Percentiles rank a stretch among this genome's conserved stretches.
Conservation (phyloP, 1,140 invertebrate genomes). For the Nephila pilipes region DNA sequence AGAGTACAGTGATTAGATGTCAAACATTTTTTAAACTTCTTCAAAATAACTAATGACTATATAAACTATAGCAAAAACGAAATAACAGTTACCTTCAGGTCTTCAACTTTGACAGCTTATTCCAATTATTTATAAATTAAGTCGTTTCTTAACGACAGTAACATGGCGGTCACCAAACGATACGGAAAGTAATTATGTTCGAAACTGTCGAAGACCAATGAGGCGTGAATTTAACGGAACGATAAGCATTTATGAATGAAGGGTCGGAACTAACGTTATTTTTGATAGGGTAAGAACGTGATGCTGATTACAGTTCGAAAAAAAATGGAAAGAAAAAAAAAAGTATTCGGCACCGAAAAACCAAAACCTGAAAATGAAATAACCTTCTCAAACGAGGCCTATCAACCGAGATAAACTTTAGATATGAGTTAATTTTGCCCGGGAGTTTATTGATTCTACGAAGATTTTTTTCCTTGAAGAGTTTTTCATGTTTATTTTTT, state of each 20-base stretch:
- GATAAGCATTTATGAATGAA: conserved; percentile 66
- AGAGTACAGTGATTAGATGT: too few species aligned
- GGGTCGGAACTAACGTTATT: not conserved
- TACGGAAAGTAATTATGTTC: conserved; percentile 43
- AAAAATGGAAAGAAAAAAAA: not conserved
- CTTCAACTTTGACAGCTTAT: not conserved
- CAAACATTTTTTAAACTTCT: too few species aligned
- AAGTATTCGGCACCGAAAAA: not conserved
- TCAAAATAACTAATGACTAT: too few species aligned
- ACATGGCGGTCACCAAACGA: not conserved
- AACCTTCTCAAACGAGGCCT: conserved; percentile 43
- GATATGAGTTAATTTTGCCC: conserved; percentile 54
- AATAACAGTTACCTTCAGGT: too few species aligned
- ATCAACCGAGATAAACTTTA: conserved; percentile 61
- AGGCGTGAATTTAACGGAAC: conserved; percentile 42
- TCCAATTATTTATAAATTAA: conserved; percentile 42
- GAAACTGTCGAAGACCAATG: conserved; percentile 62
- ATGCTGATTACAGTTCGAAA: not conserved
- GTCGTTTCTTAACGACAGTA: conserved; percentile 28
- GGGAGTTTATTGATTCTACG: conserved; percentile 29
- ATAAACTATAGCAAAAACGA: too few species aligned
- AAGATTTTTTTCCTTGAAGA: not conserved
- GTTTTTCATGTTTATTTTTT: not conserved
- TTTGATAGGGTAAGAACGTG: not conserved
- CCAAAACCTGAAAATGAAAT: conserved; percentile 45